Evolutionary conservation across 37 sponge, comb jelly and placozoan genomes (phyloP).

Genomic region (Halichondria panicea): DNA sequence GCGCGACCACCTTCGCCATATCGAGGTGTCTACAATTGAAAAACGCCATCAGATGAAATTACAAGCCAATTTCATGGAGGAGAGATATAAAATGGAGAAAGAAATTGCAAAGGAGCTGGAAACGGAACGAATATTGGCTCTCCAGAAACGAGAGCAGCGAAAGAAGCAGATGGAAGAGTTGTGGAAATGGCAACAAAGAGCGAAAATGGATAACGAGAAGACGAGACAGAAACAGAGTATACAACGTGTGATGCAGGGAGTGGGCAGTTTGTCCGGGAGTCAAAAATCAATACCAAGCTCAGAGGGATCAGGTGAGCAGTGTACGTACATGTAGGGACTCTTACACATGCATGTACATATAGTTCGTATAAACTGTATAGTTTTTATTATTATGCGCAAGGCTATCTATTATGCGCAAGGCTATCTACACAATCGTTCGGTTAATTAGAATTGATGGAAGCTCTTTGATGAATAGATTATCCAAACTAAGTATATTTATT

Average conservation of each 20-base stretch:
- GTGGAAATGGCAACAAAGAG: neutral
- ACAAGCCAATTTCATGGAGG: conserved; percentile 26
- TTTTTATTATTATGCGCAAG: too few species aligned
- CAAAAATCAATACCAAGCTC: neutral
- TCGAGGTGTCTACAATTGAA: conserved; percentile 14
- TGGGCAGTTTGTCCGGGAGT: neutral
- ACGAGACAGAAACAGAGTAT: conserved; percentile 11
- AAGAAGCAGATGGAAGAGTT: conserved; percentile 5
- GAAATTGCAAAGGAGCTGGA: neutral
- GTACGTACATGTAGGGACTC: too few species aligned
- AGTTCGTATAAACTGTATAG: too few species aligned
- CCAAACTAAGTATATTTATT: too few species aligned
- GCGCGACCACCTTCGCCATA: neutral
- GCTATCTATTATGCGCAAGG: too few species aligned
- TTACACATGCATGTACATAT: too few species aligned
- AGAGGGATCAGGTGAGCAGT: neutral
- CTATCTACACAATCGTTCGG: too few species aligned
- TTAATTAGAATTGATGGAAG: too few species aligned
- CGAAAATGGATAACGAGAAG: conserved; percentile 4
- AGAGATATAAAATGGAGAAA: conserved; percentile 18
- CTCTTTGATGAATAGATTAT: too few species aligned
- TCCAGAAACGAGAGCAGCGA: conserved; percentile 5
- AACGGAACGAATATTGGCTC: neutral
- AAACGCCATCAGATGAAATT: neutral
- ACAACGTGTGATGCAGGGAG: neutral